Evolutionary conservation across 2,113 vertebrate species (phyloP).

Genomic region (Notothenia rossii): DNA sequence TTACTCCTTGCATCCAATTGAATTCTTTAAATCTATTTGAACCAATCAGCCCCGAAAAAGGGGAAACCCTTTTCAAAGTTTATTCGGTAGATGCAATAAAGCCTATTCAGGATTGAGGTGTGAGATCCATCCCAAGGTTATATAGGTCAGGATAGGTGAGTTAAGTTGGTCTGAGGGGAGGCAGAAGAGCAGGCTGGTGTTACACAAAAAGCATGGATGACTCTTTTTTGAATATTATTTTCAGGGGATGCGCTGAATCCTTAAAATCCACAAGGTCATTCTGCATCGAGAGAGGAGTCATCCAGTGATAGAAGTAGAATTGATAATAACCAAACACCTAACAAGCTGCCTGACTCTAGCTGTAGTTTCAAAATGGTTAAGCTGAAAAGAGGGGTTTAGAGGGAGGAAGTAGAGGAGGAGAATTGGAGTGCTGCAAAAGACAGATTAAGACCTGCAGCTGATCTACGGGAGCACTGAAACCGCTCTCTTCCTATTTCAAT

Average conservation of each 20-base stretch:
- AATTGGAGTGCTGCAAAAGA: constrained; percentile 29
- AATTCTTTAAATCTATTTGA: not conserved
- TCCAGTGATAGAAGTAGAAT: not conserved
- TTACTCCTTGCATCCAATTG: constrained; percentile 46
- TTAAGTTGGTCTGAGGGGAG: constrained; percentile 52
- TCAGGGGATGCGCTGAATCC: not conserved
- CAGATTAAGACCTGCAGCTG: constrained; percentile 31
- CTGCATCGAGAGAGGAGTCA: not conserved
- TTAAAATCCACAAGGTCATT: constrained; percentile 31
- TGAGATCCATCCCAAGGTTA: constrained; percentile 57
- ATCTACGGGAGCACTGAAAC: constrained; percentile 29
- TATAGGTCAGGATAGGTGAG: constrained; percentile 24
- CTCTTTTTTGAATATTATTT: constrained; percentile 27
- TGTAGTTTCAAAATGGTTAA: not conserved
- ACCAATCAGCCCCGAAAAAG: not conserved
- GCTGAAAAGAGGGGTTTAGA: constrained; percentile 15
- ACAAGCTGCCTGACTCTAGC: constrained; percentile 11
- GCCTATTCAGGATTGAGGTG: constrained; percentile 32
- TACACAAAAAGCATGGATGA: constrained; percentile 65
- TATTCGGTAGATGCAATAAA: constrained; percentile 45
- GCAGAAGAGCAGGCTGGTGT: constrained; percentile 57
- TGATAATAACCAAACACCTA: not conserved
- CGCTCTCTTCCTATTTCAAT: constrained; percentile 22
- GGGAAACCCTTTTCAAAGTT: constrained; percentile 3
- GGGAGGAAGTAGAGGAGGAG: constrained; percentile 7